Percentiles rank a stretch among this genome's conserved stretches.
phyloP scores from a whole-genome alignment of 1,140 invertebrate species.

The Aporrectodea caliginosa region DNA sequence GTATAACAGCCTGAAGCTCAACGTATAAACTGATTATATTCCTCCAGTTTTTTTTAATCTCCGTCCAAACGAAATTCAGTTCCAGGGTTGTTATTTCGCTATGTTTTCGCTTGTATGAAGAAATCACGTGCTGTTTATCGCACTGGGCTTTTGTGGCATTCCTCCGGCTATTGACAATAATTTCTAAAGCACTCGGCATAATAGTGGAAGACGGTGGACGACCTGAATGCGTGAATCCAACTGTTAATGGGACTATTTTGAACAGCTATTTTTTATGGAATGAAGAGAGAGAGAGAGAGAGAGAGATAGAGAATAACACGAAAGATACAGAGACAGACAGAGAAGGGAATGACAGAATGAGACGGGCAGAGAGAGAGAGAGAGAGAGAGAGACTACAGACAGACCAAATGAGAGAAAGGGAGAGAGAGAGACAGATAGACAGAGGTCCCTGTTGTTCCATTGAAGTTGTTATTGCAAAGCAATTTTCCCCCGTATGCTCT shows the following conservation, averaged over 20 bases:
- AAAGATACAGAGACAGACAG: neutral
- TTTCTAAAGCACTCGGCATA: neutral
- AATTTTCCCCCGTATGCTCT: neutral
- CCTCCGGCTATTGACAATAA: too few relatives aligned
- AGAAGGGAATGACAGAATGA: neutral
- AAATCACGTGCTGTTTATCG: too few relatives aligned
- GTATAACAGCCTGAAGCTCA: too few relatives aligned
- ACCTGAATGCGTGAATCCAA: neutral
- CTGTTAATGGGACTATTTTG: neutral
- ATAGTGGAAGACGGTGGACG: neutral
- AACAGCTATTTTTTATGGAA: neutral
- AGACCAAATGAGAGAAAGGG: too few relatives aligned
- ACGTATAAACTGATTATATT: too few relatives aligned
- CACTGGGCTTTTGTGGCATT: too few relatives aligned
- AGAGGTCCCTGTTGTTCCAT: neutral
- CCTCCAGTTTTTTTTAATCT: too few relatives aligned
- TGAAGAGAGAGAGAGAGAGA: constrained; percentile 25
- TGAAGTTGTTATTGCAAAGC: neutral
- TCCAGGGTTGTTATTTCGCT: too few relatives aligned
- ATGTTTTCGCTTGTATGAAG: too few relatives aligned
- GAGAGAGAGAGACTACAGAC: too few relatives aligned
- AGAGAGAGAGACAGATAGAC: neutral
- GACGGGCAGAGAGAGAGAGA: neutral
- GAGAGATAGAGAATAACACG: constrained; percentile 9
- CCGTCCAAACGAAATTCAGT: too few relatives aligned